phyloP scores from a whole-genome alignment of 2,888 invertebrate species.

The Hypolimnas misippus region DNA sequence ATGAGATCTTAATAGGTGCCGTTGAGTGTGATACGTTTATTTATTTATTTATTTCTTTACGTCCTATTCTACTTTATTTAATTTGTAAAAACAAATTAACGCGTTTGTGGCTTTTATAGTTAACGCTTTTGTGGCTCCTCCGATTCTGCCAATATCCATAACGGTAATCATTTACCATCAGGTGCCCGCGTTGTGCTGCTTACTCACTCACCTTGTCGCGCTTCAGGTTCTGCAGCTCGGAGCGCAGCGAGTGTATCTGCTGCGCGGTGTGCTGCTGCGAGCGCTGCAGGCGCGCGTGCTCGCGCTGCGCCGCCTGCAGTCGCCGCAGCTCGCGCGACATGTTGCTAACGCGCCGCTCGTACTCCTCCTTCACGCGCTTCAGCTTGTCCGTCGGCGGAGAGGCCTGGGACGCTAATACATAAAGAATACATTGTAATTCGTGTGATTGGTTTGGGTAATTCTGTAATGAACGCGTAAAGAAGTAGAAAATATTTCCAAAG shows the following conservation, averaged over 20 bases:
- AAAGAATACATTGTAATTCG: neutral
- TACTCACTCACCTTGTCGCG: slow-evolving; percentile 90
- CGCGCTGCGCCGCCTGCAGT: slow-evolving; percentile 93
- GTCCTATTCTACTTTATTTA: no score
- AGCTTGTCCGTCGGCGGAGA: slow-evolving; percentile 88
- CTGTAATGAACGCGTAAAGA: no score
- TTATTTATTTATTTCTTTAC: no score
- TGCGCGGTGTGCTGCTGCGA: slow-evolving; percentile 95
- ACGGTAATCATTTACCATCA: no score
- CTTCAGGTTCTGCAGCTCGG: slow-evolving; percentile 93
- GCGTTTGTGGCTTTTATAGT: no score
- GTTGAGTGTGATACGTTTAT: no score
- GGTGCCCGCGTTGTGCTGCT: neutral
- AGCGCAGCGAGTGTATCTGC: slow-evolving; percentile 91
- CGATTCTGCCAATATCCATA: no score
- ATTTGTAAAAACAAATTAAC: no score
- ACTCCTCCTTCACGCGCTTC: slow-evolving; percentile 93
- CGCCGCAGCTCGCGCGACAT: slow-evolving; percentile 94
- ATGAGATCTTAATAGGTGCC: no score
- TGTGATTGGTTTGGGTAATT: no score
- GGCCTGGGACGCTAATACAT: slow-evolving; percentile 69
- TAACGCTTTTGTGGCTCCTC: no score
- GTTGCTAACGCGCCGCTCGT: slow-evolving; percentile 91
- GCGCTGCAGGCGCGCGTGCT: slow-evolving; percentile 93
- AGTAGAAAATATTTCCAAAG: no score